A percentile compares a stretch with the other conserved stretches of the same genome.
phyloP scores from a whole-genome alignment of 2,113 vertebrate genomes.

The Apaloderma vittatum region DNA sequence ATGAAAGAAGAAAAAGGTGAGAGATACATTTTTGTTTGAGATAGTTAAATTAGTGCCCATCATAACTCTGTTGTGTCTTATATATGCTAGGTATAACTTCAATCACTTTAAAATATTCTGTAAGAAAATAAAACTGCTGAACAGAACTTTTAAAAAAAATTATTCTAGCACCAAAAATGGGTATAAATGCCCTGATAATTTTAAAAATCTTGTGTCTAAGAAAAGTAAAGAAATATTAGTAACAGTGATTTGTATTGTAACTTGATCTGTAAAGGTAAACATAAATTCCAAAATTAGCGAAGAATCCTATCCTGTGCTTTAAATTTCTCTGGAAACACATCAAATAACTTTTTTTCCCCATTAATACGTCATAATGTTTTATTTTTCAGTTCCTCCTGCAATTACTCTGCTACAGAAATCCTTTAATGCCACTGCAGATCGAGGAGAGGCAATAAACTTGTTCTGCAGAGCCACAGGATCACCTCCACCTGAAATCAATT shows the following conservation, averaged over 20 bases:
- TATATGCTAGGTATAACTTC: not conserved
- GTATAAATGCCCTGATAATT: not conserved
- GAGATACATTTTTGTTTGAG: constrained; percentile 23
- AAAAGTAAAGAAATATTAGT: not conserved
- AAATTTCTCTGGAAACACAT: not conserved
- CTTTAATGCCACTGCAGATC: constrained; percentile 96
- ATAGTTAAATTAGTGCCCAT: not conserved
- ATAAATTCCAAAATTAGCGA: not conserved
- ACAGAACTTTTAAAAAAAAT: not conserved
- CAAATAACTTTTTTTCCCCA: not conserved
- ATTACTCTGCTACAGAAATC: constrained; percentile 88
- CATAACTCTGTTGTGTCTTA: not conserved
- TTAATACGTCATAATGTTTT: not conserved
- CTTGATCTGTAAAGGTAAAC: not conserved
- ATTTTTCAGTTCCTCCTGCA: constrained; percentile 88
- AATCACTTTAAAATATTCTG: not conserved
- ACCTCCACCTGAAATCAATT: constrained; percentile 90
- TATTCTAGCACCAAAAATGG: too few relatives aligned
- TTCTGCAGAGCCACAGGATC: constrained; percentile 91
- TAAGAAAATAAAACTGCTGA: not conserved
- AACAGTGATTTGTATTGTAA: not conserved
- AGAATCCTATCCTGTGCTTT: not conserved
- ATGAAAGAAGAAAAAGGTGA: not conserved
- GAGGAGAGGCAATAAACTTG: constrained; percentile 90
- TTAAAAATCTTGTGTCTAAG: not conserved